These are phyloP conservation scores for Cyaniris semiargus DNA, from an alignment of 2,888 invertebrate genomes.

Conservation along the genomic window DNA sequence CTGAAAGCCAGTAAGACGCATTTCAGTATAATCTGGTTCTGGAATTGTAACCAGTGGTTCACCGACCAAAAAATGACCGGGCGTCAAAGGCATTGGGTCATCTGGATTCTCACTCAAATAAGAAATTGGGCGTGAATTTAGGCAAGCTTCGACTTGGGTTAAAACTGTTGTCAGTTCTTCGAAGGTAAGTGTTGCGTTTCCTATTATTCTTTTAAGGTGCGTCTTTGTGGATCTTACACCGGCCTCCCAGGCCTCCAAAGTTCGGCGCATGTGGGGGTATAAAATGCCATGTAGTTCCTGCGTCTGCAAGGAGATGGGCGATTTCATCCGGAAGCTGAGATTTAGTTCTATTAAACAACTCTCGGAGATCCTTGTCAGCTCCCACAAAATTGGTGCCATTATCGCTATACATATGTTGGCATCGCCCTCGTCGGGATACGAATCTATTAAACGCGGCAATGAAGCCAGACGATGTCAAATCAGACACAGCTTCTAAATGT, in stretches of 20 bases:
- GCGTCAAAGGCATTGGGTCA: background rate
- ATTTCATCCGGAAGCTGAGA: background rate
- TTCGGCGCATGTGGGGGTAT: slow-evolving; percentile 42
- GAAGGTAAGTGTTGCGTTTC: slow-evolving; percentile 23
- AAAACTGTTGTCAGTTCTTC: slow-evolving; percentile 32
- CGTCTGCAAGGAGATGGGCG: background rate
- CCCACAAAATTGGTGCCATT: slow-evolving; percentile 36
- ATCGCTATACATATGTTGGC: slow-evolving; percentile 36
- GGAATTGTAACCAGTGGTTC: slow-evolving; percentile 24
- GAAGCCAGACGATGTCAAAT: slow-evolving; percentile 28
- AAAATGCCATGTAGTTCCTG: slow-evolving; percentile 38
- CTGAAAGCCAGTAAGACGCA: background rate
- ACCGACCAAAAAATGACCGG: slow-evolving; percentile 28
- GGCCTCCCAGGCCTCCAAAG: slow-evolving; percentile 44
- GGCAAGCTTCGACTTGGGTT: slow-evolving; percentile 33
- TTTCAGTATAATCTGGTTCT: background rate
- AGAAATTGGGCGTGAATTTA: slow-evolving; percentile 31
- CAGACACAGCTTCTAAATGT: slow-evolving; percentile 5
- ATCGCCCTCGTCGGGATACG: slow-evolving; percentile 34
- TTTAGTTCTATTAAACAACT: background rate
- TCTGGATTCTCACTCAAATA: slow-evolving; percentile 14
- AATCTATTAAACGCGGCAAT: slow-evolving; percentile 36
- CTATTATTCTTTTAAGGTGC: slow-evolving; percentile 25
- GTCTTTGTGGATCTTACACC: slow-evolving; percentile 37
- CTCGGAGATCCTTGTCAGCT: background rate